phyloP scores from a whole-genome alignment of 2,888 invertebrate species.

The Charanyca ferruginea region DNA sequence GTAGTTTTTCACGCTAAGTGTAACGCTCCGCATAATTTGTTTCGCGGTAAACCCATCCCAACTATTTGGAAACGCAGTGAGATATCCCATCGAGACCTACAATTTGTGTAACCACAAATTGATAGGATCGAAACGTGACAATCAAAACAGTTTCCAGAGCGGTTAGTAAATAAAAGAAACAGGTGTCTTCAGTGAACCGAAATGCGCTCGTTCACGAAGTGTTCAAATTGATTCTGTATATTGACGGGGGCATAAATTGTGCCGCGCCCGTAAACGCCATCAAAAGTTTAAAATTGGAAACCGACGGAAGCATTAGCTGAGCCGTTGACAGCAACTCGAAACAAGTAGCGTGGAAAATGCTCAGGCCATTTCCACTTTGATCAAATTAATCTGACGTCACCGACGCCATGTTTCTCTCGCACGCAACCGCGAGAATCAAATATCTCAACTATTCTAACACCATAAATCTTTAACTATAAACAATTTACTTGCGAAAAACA shows the following conservation, averaged over 20 bases:
- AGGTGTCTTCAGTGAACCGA: conserved; percentile 60
- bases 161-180: conserved; percentile 57
- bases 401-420: conserved; percentile 71
- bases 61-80: conserved; percentile 64
- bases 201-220: conserved; percentile 52
- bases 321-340: conserved; percentile 86
- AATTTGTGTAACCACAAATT: conserved; percentile 69
- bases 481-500: conserved; percentile 46
- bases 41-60: conserved; percentile 72
- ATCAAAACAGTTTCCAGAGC: conserved; percentile 51
- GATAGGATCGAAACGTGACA: conserved; percentile 70
- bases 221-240: conserved; percentile 71
- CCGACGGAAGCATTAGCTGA: conserved; percentile 88
- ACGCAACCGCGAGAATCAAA: conserved; percentile 70
- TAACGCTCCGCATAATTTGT: conserved; percentile 79
- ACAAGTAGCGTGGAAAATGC: conserved; percentile 86
- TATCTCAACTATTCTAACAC: conserved; percentile 62
- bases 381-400: conserved; percentile 87
- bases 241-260: conserved; percentile 78
- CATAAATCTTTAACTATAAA: conserved; percentile 59
- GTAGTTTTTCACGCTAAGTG: conserved; percentile 84
- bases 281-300: conserved; percentile 88
- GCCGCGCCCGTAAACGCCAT: conserved; percentile 81
- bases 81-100: conserved; percentile 55
- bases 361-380: conserved; percentile 86